Conservation (phyloP, 2,113 vertebrate species). For the Poeciliopsis retropinna region DNA sequence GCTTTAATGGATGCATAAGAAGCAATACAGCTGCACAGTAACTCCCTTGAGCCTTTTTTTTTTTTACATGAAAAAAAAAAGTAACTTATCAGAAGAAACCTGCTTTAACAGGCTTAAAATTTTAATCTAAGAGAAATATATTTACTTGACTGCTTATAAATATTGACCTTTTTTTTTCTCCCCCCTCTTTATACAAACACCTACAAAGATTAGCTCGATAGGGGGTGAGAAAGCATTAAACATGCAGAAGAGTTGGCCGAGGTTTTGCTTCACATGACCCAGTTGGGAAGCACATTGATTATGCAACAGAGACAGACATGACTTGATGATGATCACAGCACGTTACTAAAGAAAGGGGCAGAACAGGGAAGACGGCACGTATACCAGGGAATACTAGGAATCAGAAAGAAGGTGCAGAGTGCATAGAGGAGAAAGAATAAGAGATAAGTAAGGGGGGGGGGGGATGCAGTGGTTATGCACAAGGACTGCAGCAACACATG, state of each 20-base stretch:
- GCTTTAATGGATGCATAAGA: not conserved
- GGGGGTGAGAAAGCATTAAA: constrained; percentile 18
- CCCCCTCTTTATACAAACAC: constrained; percentile 29
- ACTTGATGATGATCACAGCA: constrained; percentile 58
- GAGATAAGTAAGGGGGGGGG: not conserved
- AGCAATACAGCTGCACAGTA: not conserved
- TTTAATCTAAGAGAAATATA: not conserved
- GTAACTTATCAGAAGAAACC: not conserved
- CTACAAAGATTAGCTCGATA: constrained; percentile 45
- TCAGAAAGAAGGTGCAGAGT: constrained; percentile 9
- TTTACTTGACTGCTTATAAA: not conserved
- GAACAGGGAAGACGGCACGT: constrained; percentile 5
- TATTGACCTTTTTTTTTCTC: not conserved
- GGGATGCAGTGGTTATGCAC: not conserved
- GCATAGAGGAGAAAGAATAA: not conserved
- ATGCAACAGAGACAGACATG: constrained; percentile 61
- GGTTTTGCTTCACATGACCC: constrained; percentile 57
- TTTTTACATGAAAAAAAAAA: not conserved
- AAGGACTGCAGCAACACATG: constrained; percentile 30
- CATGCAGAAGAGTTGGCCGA: constrained; percentile 41
- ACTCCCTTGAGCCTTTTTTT: not conserved
- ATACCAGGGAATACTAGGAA: constrained; percentile 4
- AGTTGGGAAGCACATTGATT: constrained; percentile 67
- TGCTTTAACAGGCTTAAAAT: not conserved
- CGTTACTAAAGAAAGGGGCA: constrained; percentile 43